These are phyloP conservation scores for Drosophila tropicalis DNA, from an alignment of 1,140 invertebrate species.

Conservation along the genomic window DNA sequence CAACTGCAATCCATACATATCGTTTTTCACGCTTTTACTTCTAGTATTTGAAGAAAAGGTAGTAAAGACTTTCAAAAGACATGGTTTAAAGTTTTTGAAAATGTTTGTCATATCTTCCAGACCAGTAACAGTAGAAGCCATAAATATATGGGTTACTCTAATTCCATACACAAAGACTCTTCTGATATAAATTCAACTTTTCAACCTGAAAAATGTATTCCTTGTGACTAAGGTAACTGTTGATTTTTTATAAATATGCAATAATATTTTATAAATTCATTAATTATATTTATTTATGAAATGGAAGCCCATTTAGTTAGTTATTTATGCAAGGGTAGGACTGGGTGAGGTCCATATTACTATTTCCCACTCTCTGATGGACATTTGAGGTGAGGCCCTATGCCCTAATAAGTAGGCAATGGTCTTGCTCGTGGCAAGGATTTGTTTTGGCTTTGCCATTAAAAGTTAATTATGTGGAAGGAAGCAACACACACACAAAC, in stretches of 20 bases:
- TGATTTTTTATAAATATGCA: neutral
- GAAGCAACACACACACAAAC: conserved; percentile 25
- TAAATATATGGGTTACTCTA: too few relatives aligned
- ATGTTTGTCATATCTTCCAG: too few relatives aligned
- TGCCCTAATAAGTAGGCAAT: conserved; percentile 42
- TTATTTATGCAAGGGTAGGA: neutral
- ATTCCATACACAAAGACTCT: too few relatives aligned
- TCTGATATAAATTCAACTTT: too few relatives aligned
- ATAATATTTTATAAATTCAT: conserved; percentile 5
- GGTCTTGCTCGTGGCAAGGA: conserved; percentile 27
- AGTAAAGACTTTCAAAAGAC: too few relatives aligned
- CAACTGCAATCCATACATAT: too few relatives aligned
- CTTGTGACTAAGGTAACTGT: neutral
- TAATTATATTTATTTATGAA: neutral
- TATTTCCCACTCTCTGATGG: neutral
- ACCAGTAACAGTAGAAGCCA: too few relatives aligned
- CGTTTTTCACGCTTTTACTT: too few relatives aligned
- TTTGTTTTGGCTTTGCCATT: conserved; percentile 55
- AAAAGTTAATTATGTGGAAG: conserved; percentile 75
- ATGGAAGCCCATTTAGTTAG: neutral
- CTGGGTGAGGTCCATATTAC: neutral
- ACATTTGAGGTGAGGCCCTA: neutral
- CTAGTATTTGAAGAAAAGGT: too few relatives aligned
- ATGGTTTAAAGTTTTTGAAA: too few relatives aligned
- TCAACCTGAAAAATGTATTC: too few relatives aligned